Base-by-base conservation (phyloP, 2,113 vertebrate species). In the Athene cunicularia region DNA sequence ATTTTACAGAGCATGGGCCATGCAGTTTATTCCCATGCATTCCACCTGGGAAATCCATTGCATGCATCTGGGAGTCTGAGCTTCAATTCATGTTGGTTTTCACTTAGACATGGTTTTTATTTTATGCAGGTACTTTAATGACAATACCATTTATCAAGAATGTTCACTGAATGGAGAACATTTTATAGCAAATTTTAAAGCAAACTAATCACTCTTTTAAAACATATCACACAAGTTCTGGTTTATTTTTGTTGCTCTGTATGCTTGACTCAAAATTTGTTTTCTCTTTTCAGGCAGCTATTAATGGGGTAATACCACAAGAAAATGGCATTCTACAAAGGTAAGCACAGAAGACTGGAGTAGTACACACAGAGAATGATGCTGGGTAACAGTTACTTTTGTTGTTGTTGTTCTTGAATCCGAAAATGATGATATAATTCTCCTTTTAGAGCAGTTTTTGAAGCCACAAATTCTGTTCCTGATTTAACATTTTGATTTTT, bases 291-390 rank as follows among this genome's bases (percentile, higher is more conserved):
- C 98, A 99, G 99, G 99, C 99, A 97, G 99, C 99, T 98, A 99
- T 99, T 98, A 99, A 99, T 98, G 99, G 99, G 95, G 99, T 99
- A 94, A 99, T 99, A 98, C 99, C 99, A 95, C 99, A 99, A 96
- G 99, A 99, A 98, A 99, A 99, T 62, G 99, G 99, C 96, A 99
- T 99, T 98, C 98, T 99, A 96, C 99, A 99, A 98, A 99, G 99
- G 99, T 99, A 99, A 98, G 98, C 96, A 74, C 45, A 41, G 86
- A 68, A 67, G 28, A 9, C 59, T 92, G 66, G n/a, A 80, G 55
- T 26, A 59, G 47, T 76, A 70, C 49, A 28, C n/a, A 16, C 23
- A 55, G 35, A 77, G 70, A 59, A 59, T 56, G 24, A 20, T 86
- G 49, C 70, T 73, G 45, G 47, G 26, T 93, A 66, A 33, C 49